Base-by-base conservation (phyloP, 2,888 invertebrate genomes). In the Apomyelois bistriatella region DNA sequence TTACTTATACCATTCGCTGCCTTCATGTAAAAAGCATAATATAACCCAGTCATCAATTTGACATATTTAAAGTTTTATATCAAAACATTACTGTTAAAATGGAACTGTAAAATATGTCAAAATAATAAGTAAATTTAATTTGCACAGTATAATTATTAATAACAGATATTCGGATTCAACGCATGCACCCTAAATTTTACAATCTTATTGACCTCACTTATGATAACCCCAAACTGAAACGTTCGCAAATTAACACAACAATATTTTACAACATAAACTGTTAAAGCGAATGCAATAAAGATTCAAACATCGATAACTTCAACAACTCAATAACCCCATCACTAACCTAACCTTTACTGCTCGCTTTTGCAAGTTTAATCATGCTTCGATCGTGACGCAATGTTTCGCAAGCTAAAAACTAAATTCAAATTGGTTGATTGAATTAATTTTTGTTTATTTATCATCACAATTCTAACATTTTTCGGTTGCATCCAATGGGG, bases 301-400 rank as follows among this genome's bases (percentile, higher is more conserved):
- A 50, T 50, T n/a, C 13, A 52, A 32, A 52, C 15, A 55, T 55
- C 57, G 61, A 63, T 50, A 52, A 51, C 55, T 42, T 53, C 17
- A 48, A 36, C 50, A 41, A 36, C 32, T 52, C 6, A 54, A 40
- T 42, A 12, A 52, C 52, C 61, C 53, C 76, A 58, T 48, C 76
- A 59, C 78, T 78, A 74, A 54, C 69, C 82, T 89, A 88, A 90
- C 88, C 90, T 90, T 89, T 88, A 85, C 85, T 85, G 73, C 76
- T 85, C 81, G 88, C 88, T 88, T 85, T 88, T 88, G 89, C 88
- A 88, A 89, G 89, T 87, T 87, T 88, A 88, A 90, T 86, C 87
- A 88, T 86, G 86, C 83, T 81, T 72, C 70, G 79, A 70, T 88
- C 88, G 89, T 90, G 89, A 88, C 83, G 87, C 83, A 86, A 85